These are phyloP conservation scores for Vulpes vulpes DNA, from an alignment of 2,113 vertebrate genomes.

Conservation along the genomic window DNA sequence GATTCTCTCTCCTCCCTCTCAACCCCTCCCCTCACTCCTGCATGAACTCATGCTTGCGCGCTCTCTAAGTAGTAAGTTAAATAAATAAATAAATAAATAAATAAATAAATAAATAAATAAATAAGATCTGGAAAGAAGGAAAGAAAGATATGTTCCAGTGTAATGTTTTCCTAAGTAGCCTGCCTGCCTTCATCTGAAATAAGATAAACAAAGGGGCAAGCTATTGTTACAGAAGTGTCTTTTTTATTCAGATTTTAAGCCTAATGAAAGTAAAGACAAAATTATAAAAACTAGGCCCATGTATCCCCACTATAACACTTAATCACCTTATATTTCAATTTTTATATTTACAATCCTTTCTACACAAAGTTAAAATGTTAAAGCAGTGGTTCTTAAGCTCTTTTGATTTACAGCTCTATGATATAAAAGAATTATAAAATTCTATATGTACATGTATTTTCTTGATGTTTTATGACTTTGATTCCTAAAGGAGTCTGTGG, in stretches of 20 bases:
- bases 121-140: background rate
- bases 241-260: background rate
- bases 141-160: background rate
- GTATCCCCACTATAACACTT: background rate
- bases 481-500: background rate
- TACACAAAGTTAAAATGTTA: constrained; percentile 15
- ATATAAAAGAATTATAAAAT: background rate
- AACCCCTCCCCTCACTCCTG: background rate
- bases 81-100: too few relatives aligned
- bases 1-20: background rate
- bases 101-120: too few relatives aligned
- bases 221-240: background rate
- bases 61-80: background rate
- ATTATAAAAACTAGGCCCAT: background rate
- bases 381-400: background rate
- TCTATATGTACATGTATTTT: background rate
- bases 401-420: constrained; percentile 19
- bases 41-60: background rate
- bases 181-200: background rate
- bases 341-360: background rate
- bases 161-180: background rate
- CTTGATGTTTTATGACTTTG: background rate
- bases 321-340: background rate
- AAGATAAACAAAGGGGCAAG: background rate
- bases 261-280: background rate